Percentiles rank a stretch among this genome's conserved stretches.
Evolutionary conservation across 2,888 invertebrate species (phyloP).

Genomic region (Rhagophthalmus giganteus): DNA sequence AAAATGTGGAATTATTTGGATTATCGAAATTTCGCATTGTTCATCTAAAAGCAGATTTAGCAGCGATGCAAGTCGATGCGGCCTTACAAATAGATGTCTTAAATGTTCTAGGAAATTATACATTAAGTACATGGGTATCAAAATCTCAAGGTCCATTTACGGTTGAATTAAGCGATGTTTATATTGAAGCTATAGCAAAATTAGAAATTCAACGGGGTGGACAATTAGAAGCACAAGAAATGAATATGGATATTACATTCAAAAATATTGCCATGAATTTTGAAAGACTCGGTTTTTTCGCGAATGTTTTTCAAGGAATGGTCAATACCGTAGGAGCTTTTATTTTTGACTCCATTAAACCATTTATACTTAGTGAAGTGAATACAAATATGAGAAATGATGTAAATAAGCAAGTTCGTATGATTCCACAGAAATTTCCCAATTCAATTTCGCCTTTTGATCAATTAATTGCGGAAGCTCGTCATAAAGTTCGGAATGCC

Average conservation of each 20-base stretch:
- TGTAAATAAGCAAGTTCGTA: constrained; percentile 73
- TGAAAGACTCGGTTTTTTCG: constrained; percentile 78
- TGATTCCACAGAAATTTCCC: constrained; percentile 74
- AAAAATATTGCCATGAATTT: constrained; percentile 78
- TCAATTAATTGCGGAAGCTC: constrained; percentile 74
- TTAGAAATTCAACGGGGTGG: constrained; percentile 76
- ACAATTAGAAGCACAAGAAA: constrained; percentile 74
- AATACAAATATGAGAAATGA: constrained; percentile 73
- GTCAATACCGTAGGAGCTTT: constrained; percentile 81
- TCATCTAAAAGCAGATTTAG: constrained; percentile 71
- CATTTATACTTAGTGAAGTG: constrained; percentile 76
- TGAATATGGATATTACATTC: constrained; percentile 78
- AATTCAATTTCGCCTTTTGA: constrained; percentile 86
- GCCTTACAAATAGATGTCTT: constrained; percentile 71
- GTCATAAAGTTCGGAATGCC: constrained; percentile 67
- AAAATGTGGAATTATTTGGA: constrained; percentile 72
- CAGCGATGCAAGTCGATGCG: constrained; percentile 75
- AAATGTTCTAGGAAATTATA: constrained; percentile 75
- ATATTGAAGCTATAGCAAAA: constrained; percentile 68
- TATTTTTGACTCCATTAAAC: constrained; percentile 85
- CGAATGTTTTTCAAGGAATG: constrained; percentile 66
- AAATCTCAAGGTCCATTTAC: constrained; percentile 76
- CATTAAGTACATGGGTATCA: constrained; percentile 69
- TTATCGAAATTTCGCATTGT: constrained; percentile 77
- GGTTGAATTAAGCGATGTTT: constrained; percentile 72